phyloP scores from a whole-genome alignment of 2,888 invertebrate species.

The Chirona hameri region DNA sequence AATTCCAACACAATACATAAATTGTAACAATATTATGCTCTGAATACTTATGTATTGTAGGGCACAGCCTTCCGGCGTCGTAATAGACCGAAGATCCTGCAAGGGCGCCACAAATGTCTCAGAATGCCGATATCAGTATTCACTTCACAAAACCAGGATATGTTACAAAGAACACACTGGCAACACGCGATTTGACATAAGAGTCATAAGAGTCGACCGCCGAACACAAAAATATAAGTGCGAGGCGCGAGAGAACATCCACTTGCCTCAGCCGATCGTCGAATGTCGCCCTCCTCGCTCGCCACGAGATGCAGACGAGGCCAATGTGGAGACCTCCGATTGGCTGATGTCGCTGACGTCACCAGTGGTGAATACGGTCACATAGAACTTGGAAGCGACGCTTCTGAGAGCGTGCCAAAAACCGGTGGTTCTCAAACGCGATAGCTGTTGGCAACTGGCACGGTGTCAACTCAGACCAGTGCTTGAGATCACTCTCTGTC shows the following conservation, averaged over 20 bases:
- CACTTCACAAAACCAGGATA: not conserved
- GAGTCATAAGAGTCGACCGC: not conserved
- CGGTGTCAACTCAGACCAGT: no score
- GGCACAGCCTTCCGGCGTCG: not conserved
- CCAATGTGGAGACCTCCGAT: conserved; percentile 13
- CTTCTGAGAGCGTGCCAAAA: not conserved
- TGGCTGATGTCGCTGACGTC: not conserved
- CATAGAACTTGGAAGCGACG: not conserved
- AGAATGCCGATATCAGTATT: not conserved
- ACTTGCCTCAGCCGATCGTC: conserved; percentile 24
- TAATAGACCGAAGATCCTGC: not conserved
- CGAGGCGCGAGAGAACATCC: not conserved
- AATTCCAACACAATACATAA: no score
- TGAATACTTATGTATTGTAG: not conserved
- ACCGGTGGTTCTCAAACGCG: not conserved
- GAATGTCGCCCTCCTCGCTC: not conserved
- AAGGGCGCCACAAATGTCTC: conserved; percentile 1
- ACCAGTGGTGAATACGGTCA: not conserved
- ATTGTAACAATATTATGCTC: not conserved
- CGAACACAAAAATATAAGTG: not conserved
- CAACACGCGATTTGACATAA: not conserved
- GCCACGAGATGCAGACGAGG: conserved; percentile 8
- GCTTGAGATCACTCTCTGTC: no score
- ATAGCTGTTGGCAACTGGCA: not conserved
- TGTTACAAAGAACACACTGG: not conserved